A percentile compares a stretch with the other conserved stretches of the same genome.
phyloP scores from a whole-genome alignment of 2,888 invertebrate species.

The Pocota personata region DNA sequence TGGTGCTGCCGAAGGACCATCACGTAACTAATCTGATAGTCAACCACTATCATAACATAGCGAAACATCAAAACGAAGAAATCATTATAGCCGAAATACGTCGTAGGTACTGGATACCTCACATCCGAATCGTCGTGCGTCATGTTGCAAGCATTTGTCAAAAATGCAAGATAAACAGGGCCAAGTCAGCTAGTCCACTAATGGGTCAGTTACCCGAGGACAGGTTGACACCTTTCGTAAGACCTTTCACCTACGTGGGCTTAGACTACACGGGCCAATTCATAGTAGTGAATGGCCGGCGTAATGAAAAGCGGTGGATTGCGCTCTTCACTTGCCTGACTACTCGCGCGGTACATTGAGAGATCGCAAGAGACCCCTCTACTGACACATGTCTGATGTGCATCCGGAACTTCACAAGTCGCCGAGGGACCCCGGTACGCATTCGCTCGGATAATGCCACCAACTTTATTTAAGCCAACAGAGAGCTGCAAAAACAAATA shows the following conservation, averaged over 20 bases:
- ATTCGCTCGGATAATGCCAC: slow-evolving; percentile 62
- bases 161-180: background rate
- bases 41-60: too few species aligned
- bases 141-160: background rate
- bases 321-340: slow-evolving; percentile 13
- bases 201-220: slow-evolving; percentile 54
- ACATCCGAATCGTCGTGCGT: background rate
- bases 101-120: background rate
- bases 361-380: slow-evolving; percentile 40
- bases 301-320: slow-evolving; percentile 36
- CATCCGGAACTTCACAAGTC: too few species aligned
- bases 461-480: slow-evolving; percentile 53
- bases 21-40: too few species aligned
- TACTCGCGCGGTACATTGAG: slow-evolving; percentile 46
- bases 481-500: background rate
- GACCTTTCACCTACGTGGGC: slow-evolving; percentile 29
- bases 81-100: background rate
- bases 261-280: slow-evolving; percentile 58
- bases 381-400: slow-evolving; percentile 57
- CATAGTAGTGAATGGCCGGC: slow-evolving; percentile 29
- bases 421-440: too few species aligned
- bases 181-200: background rate
- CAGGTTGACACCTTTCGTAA: background rate
- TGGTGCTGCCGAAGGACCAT: too few species aligned
- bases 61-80: too few species aligned